These are phyloP conservation scores for Phrynocephalus vlangalii DNA, from an alignment of 2,797 vertebrate species.

Conservation along the genomic window DNA sequence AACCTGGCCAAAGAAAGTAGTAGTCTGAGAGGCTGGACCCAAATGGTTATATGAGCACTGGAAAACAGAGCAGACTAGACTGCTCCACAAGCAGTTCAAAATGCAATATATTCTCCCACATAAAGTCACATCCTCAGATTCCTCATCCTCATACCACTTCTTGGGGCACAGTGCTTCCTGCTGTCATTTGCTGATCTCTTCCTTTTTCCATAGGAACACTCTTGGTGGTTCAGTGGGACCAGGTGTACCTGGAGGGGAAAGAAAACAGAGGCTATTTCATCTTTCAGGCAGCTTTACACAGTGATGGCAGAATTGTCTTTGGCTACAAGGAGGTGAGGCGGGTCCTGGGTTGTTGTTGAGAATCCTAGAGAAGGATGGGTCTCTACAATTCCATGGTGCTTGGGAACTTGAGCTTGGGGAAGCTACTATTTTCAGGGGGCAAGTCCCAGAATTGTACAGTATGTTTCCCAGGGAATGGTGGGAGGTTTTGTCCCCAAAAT, in stretches of 20 bases:
- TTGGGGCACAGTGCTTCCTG: neutral
- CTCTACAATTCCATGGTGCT: neutral
- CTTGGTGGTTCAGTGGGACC: conserved; percentile 96
- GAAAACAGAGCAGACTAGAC: no score
- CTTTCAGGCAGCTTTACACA: conserved; percentile 90
- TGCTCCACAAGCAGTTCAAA: no score
- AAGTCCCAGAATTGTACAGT: no score
- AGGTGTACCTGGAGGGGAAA: conserved; percentile 88
- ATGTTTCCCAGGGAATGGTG: no score
- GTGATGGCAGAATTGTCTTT: conserved; percentile 89
- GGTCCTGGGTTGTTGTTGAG: neutral
- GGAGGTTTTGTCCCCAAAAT: no score
- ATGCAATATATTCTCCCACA: no score
- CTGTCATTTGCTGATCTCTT: neutral
- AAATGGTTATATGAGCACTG: no score
- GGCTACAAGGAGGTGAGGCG: conserved; percentile 89
- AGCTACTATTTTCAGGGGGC: no score
- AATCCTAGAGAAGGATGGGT: no score
- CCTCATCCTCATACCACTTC: no score
- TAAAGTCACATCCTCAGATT: neutral
- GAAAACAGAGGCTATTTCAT: conserved; percentile 89
- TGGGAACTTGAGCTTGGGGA: no score
- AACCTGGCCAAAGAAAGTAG: no score
- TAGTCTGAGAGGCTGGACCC: neutral
- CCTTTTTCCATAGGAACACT: conserved; percentile 80